Evolutionary conservation across 2,888 invertebrate species (phyloP).

Genomic region (Stenoptilia bipunctidactyla): DNA sequence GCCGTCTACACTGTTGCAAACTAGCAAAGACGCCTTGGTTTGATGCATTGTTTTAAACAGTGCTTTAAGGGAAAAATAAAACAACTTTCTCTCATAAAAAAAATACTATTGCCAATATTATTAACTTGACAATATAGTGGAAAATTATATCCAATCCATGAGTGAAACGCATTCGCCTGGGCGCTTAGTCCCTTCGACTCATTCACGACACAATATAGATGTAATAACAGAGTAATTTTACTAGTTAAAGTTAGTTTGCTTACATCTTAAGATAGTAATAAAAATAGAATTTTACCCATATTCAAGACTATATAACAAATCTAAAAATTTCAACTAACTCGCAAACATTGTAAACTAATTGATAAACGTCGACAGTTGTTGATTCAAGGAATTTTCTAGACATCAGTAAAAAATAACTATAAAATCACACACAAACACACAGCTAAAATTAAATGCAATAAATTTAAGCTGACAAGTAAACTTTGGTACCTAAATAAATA

Average conservation of each 20-base stretch:
- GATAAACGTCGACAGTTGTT: not conserved
- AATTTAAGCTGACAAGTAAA: too few relatives aligned
- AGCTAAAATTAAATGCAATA: too few relatives aligned
- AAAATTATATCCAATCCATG: slow-evolving; percentile 36
- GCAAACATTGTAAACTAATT: not conserved
- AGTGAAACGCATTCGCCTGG: slow-evolving; percentile 22
- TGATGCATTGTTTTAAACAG: too few relatives aligned
- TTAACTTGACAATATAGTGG: slow-evolving; percentile 42
- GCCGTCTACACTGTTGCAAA: too few relatives aligned
- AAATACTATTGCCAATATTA: slow-evolving; percentile 29
- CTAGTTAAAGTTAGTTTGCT: slow-evolving; percentile 32
- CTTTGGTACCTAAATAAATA: too few relatives aligned
- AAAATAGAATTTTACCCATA: slow-evolving; percentile 16
- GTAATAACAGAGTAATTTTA: slow-evolving; percentile 33
- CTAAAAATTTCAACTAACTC: slow-evolving; percentile 8
- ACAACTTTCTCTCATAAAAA: too few relatives aligned
- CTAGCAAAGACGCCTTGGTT: too few relatives aligned
- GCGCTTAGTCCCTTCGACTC: not conserved
- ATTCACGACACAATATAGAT: not conserved
- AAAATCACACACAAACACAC: too few relatives aligned
- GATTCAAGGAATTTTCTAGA: not conserved
- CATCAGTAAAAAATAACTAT: too few relatives aligned
- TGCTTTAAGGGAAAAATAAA: too few relatives aligned
- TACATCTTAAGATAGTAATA: slow-evolving; percentile 23
- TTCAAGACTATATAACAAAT: slow-evolving; percentile 8